Base-by-base conservation (phyloP, 2,888 invertebrate species). In the Apomyelois bistriatella region DNA sequence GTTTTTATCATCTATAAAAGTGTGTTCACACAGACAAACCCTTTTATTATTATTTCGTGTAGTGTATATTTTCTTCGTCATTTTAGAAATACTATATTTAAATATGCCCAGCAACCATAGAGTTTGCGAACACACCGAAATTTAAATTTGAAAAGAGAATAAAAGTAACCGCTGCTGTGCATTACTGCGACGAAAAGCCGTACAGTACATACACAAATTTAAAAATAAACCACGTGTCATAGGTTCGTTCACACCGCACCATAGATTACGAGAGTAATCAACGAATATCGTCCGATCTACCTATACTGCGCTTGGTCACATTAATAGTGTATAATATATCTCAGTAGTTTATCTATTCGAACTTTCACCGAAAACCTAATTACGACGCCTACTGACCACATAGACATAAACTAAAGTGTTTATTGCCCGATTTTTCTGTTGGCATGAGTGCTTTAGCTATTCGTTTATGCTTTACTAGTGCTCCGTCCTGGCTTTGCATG, bases 281-380 rank as follows among this genome's bases (percentile, higher is more conserved):
- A 53, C 57, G 52, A 57, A 55, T 59, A 56, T 55, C 53, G 53
- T 47, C 54, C 53, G 38, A 16, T 51, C 57, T 53, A 55, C 55
- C 52, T 57, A 16, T 30, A 22, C 16, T 43, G 32, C 51, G 43
- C n/a, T 16, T 42, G 43, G 16, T 28, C 47, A 49, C 52, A 52
- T 52, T 52, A 52, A 52, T 42, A 51, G 43, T 13, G 36, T 41
- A 64, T 60, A 62, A 51, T 51, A 51, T 62, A 62, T 66, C 60
- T 59, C 57, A 42, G 51, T 58, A 57, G 57, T 58, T 61, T 59
- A 58, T 57, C 36, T 55, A 61, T 65, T 62, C 65, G 54, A 60
- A 71, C 71, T 70, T 71, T 71, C 71, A 65, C 70, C 69, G 22
- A 46, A 42, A 43, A 36, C 37, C 43, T 71, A 72, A 69, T 71